Evolutionary conservation across 1,140 invertebrate genomes (phyloP).

Genomic region (Goniozus legneri): DNA sequence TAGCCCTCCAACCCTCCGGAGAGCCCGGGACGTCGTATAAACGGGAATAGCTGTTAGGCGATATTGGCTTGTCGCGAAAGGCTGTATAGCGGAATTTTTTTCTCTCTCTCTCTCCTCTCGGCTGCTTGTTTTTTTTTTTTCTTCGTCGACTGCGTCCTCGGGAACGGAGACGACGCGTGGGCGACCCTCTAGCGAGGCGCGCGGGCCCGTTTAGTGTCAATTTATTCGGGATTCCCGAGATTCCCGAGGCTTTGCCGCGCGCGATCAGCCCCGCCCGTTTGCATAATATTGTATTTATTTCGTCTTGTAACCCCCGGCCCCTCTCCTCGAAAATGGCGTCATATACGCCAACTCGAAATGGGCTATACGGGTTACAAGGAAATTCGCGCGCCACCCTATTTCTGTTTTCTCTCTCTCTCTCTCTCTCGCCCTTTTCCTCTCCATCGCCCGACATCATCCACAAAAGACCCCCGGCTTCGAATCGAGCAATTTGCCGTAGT

Average conservation of each 20-base stretch:
- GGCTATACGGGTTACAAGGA: slow-evolving; percentile 44
- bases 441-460: not conserved
- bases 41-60: slow-evolving; percentile 44
- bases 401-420: not conserved
- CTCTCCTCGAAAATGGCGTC: slow-evolving; percentile 23
- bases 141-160: not conserved
- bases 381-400: slow-evolving; percentile 21
- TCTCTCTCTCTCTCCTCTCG: slow-evolving; percentile 2
- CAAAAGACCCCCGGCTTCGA: slow-evolving; percentile 5
- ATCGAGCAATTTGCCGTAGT: slow-evolving; percentile 24
- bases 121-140: not conserved
- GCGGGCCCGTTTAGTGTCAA: slow-evolving; percentile 49
- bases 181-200: not conserved
- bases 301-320: slow-evolving; percentile 44
- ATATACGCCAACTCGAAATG: slow-evolving; percentile 36
- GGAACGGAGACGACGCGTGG: too few species aligned
- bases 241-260: slow-evolving; percentile 39
- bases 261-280: slow-evolving; percentile 48
- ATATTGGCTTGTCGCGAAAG: slow-evolving; percentile 37
- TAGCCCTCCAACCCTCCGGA: not conserved
- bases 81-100: slow-evolving; percentile 12
- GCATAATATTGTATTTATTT: slow-evolving; percentile 57
- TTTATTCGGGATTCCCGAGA: slow-evolving; percentile 54
- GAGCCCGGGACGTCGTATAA: slow-evolving; percentile 23
- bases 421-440: too few species aligned